A percentile compares a stretch with the other conserved stretches of the same genome.
phyloP scores from a whole-genome alignment of 1,140 invertebrate species.

The Lepidostoma basale region DNA sequence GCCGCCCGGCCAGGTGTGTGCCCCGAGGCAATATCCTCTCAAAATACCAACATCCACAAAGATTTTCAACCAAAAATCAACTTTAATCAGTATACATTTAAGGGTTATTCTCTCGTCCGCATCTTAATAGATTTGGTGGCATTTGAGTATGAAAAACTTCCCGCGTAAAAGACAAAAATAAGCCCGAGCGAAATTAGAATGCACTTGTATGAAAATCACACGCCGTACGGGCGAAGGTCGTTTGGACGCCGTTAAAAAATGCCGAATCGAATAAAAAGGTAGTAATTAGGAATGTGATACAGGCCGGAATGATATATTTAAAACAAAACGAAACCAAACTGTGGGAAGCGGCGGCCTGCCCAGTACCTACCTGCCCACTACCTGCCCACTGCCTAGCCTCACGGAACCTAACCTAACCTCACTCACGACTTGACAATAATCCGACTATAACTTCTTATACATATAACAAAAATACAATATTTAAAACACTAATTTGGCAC shows the following conservation, averaged over 20 bases:
- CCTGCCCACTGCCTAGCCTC: background rate
- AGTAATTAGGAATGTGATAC: slow-evolving; percentile 24
- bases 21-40: slow-evolving; percentile 14
- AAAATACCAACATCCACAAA: background rate
- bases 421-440: too few species aligned
- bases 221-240: slow-evolving; percentile 12
- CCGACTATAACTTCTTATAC: too few species aligned
- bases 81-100: background rate
- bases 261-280: slow-evolving; percentile 13
- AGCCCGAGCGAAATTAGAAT: slow-evolving; percentile 8
- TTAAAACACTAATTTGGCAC: too few species aligned
- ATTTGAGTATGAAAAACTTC: background rate
- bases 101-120: background rate
- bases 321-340: slow-evolving; percentile 11
- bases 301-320: slow-evolving; percentile 21
- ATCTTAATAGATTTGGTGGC: background rate
- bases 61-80: background rate
- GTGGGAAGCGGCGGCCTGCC: background rate
- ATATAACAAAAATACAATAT: too few species aligned
- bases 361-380: too few species aligned
- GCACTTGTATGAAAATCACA: background rate
- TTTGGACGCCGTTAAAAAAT: background rate
- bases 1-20: slow-evolving; percentile 28
- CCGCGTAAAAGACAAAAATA: slow-evolving; percentile 14
- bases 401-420: background rate